Base-by-base conservation (phyloP, 2,888 invertebrate genomes). In the Napeogenes inachia region DNA sequence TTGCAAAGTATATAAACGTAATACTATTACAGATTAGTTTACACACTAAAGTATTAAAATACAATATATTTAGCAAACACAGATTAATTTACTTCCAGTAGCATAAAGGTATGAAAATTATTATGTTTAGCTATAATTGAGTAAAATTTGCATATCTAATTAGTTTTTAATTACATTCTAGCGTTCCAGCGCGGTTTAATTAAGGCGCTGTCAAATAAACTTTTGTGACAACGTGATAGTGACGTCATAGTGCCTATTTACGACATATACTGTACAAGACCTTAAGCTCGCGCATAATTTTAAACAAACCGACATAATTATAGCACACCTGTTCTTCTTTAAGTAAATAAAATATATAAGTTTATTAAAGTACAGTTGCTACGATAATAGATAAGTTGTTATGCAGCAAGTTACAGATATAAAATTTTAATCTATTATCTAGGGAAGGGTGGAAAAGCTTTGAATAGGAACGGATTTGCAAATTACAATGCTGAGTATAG, bases 111-210 rank as follows among this genome's bases (percentile, higher is more conserved):
- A 61, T 53, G 61, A 60, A 61, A 66, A 64, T 67, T 67, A 67
- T 64, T 59, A 64, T 63, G 61, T 69, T 69, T 64, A 57, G 54
- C 60, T 47, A 57, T 63, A 65, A 65, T 64, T 60, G 61, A 47
- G 63, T 59, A 57, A 50, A 63, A 64, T 70, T 70, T 65, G 64
- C 65, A 68, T 69, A 66, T 68, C 65, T 70, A 70, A 71, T 70
- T 69, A 63, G 66, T 68, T 70, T 72, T 67, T 69, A 70, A 71
- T 71, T 66, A 66, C 66, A 66, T 64, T 66, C 66, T 67, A 69
- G 69, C 68, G 69, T 68, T 65, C 65, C 57, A 59, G 62, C 63
- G 62, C 61, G 64, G 68, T 60, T 59, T 69, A 70, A 70, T 72
- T 71, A 70, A 65, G 65, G 64, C 65, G 63, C 63, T 60, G 67